Evolutionary conservation across 2,888 invertebrate genomes (phyloP), one percentile per base, ranked within the genome.

Genomic region (Acleris literana): DNA sequence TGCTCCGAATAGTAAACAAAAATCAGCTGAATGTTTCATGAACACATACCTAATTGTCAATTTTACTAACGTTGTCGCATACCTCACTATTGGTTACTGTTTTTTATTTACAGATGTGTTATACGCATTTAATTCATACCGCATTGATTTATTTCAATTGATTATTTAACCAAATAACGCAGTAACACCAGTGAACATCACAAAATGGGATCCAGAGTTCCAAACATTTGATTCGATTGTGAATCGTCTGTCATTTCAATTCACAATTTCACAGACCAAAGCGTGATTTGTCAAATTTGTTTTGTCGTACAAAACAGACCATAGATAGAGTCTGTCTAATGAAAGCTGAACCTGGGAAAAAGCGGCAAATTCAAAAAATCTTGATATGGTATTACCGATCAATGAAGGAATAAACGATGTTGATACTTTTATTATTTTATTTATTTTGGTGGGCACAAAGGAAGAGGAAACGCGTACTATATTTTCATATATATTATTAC

Each of bases 1-100:
- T 49, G 46, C 46, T 58, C 18, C 51, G 7, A 68, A 54, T 80
- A 76, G 84, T 85, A 84, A 87, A 86, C 85, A 86, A 74, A 63
- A 83, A 80, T 84, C 85, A 85, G 85, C 86, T 87, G 87, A 85
- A 86, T 66, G 57, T 69, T 72, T 69, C 59, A 64, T 68, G 71
- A 75, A 69, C 63, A 59, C 55, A 68, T 68, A 68, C 72, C 72
- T 71, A 77, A 72, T 66, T 66, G 66, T 46, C 46, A 66, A 61
- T 53, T 56, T 66, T 62, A 61, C 39, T 55, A 66, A 57, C 57
- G 62, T 39, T 60, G 56, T 62, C 48, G 62, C 66, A 66, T 66
- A 62, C 61, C 66, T 62, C 52, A 48, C 46, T 39, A 46, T 57
- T 66, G 17, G 39, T 53, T 48, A 25, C 20, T 52, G 33, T 51